phyloP scores from a whole-genome alignment of 2,888 invertebrate genomes.

The Theristus sp. region DNA sequence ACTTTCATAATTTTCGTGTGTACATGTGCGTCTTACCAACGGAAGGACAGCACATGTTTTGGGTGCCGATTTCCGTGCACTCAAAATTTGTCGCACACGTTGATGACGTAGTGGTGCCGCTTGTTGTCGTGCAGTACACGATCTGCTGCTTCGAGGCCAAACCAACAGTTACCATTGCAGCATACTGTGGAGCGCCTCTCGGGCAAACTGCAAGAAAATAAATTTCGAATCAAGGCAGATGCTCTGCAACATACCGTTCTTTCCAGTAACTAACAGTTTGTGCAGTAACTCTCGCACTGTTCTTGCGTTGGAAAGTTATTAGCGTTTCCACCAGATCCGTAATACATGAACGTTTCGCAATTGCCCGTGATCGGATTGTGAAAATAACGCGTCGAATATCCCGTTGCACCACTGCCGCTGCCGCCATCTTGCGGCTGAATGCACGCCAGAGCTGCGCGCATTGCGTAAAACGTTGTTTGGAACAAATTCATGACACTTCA shows the following conservation, averaged over 20 bases:
- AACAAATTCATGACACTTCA: too few relatives aligned
- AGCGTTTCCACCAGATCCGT: not conserved
- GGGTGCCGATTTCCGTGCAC: not conserved
- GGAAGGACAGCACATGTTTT: not conserved
- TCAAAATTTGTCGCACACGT: not conserved
- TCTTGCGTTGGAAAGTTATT: not conserved
- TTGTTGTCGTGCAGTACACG: not conserved
- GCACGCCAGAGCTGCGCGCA: not conserved
- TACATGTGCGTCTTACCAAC: not conserved
- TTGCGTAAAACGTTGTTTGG: too few relatives aligned
- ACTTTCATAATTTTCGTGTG: too few relatives aligned
- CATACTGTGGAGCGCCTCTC: not conserved
- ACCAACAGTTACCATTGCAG: not conserved
- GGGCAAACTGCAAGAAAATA: not conserved
- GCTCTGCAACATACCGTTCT: too few relatives aligned
- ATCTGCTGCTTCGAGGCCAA: not conserved
- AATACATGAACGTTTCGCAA: not conserved
- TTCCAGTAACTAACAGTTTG: not conserved
- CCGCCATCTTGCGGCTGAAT: not conserved
- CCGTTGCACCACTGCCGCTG: not conserved
- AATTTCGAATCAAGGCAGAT: too few relatives aligned
- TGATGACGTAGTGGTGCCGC: not conserved
- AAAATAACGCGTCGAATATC: not conserved
- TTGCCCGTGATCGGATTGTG: not conserved
- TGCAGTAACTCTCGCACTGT: not conserved